Percentiles rank a stretch among this genome's conserved stretches.
These are phyloP conservation scores for Beris chalybata DNA, from an alignment of 2,888 invertebrate species.

Conservation along the genomic window DNA sequence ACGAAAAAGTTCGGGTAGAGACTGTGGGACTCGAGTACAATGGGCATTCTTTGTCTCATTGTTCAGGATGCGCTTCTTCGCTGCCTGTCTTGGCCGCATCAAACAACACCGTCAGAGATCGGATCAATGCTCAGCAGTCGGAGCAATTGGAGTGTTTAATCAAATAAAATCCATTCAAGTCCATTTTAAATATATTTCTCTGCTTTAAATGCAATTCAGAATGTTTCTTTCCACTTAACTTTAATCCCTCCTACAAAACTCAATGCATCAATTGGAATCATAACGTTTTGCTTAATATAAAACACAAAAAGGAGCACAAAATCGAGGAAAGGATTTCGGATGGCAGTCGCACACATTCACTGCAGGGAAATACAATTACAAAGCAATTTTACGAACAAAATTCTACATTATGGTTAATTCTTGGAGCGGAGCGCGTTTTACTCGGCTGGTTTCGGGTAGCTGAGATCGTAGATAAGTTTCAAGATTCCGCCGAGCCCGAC, in stretches of 20 bases:
- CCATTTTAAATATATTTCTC: slow-evolving; percentile 33
- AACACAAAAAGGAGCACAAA: background rate
- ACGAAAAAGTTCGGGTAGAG: no score
- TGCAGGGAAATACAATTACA: slow-evolving; percentile 32
- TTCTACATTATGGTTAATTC: slow-evolving; percentile 2
- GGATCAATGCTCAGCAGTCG: no score
- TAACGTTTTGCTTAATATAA: slow-evolving; percentile 8
- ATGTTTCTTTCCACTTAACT: slow-evolving; percentile 17
- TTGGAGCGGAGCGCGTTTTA: slow-evolving; percentile 2
- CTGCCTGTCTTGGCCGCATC: no score
- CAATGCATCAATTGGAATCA: slow-evolving; percentile 33
- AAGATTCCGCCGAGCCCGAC: slow-evolving; percentile 50
- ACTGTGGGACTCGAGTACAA: no score
- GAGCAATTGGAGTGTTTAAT: no score
- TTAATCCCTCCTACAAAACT: background rate
- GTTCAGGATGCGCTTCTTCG: no score
- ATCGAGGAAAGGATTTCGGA: slow-evolving; percentile 5
- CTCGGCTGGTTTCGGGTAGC: slow-evolving; percentile 42
- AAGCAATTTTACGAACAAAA: background rate
- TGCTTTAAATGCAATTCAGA: slow-evolving; percentile 31
- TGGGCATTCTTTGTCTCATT: no score
- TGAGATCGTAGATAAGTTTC: slow-evolving; percentile 45
- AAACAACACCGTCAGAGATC: no score
- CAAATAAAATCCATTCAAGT: no score
- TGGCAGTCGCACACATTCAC: slow-evolving; percentile 1